Base-by-base conservation (phyloP, 2,113 vertebrate species). In the Peromyscus leucopus region DNA sequence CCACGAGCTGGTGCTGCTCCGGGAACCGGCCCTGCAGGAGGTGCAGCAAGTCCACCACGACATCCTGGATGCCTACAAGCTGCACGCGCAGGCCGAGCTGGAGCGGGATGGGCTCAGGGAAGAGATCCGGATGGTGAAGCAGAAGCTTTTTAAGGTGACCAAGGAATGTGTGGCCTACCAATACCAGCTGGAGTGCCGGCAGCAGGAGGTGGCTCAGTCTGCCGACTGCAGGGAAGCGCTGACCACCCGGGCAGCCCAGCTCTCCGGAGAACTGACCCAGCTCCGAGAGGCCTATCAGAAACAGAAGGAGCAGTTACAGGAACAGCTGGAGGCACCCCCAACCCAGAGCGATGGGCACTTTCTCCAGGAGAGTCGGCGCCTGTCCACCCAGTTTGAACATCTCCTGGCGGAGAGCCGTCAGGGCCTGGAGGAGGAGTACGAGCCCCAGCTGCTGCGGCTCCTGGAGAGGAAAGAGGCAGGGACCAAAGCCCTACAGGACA, bases 81-180 rank as follows among this genome's bases (percentile, higher is more conserved):
- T 98, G 94, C 98, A 99, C 11, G 99, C 99, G 96, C 99, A 98
- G 89, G 98, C 98, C n/a, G 99, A 99, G 94, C 97, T 99, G 95
- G 99, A 99, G 98, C 99, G 98, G 89, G 99, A 99, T 80, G 99
- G 96, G 90, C 97, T 99, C 69, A 98, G 98, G 57, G 99, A 99
- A 0, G 99, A 99, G 97, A 98, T 99, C 65, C 98, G 98, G 1
- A 98, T 98, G 95, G 98, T 99, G 92, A 99, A 99, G 97, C 99
- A 98, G 98, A 99, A 98, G 83, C 98, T 99, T 5, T 99, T 99
- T 87, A 97, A 97, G 86, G 98, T 99, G 95, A 99, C 99, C 0
- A 99, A 99, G 97, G 99, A 99, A 13, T 99, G 99, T 3, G 99
- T 99, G 96, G 99, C 99, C 28, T 99, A 97, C 94, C 99, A 99